Conservation (phyloP, 53 echinoderm and acorn worm species). For the Apostichopus leukothele region DNA sequence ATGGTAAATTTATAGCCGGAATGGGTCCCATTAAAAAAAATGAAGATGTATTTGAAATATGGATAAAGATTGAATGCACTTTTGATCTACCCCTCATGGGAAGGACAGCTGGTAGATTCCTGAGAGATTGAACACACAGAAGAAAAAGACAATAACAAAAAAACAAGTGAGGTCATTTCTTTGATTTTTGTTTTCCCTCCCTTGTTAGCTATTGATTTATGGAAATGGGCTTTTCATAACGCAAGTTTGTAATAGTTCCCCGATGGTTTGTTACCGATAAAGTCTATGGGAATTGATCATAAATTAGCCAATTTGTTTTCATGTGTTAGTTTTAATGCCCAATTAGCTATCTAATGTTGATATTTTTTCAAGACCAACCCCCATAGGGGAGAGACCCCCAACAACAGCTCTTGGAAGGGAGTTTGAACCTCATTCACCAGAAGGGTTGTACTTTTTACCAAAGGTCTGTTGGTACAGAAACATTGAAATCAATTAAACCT, state of each 20-base stretch:
- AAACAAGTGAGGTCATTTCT: neutral
- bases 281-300: neutral
- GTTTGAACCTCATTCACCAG: no score
- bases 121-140: conserved; percentile 13
- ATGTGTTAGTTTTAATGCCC: conserved; percentile 42
- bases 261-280: conserved; percentile 1
- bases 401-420: no score
- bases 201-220: neutral
- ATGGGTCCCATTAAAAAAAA: conserved; percentile 20
- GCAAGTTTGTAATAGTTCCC: conserved; percentile 24
- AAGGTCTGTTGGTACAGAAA: no score
- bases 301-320: conserved; percentile 34
- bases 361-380: neutral
- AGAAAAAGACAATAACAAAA: no score
- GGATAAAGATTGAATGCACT: conserved; percentile 17
- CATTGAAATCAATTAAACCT: no score
- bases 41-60: neutral
- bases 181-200: neutral
- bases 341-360: conserved; percentile 15
- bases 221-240: neutral
- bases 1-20: conserved; percentile 19
- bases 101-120: conserved; percentile 24
- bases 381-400: no score
- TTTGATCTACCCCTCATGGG: conserved; percentile 19
- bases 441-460: no score